These are phyloP conservation scores for Cuniculus paca DNA, from an alignment of 2,797 vertebrate species.

Conservation along the genomic window DNA sequence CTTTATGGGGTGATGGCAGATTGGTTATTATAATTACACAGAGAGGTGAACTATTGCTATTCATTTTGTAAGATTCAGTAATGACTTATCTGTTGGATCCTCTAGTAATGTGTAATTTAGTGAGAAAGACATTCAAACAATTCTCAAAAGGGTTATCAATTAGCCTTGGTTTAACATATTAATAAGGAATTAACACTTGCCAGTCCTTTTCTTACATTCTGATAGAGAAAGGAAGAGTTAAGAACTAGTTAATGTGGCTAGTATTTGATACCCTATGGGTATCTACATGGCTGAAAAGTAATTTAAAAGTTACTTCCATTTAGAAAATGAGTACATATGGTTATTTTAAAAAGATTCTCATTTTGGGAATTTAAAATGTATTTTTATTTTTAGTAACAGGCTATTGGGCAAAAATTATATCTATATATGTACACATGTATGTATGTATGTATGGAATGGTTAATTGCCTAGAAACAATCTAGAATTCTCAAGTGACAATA, in stretches of 20 bases:
- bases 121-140: not conserved
- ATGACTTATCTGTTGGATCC: not conserved
- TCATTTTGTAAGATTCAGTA: not conserved
- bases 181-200: slow-evolving; percentile 46
- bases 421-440: not conserved
- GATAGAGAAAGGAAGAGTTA: slow-evolving; percentile 30
- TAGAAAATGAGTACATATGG: slow-evolving; percentile 46
- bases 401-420: slow-evolving; percentile 33
- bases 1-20: not conserved
- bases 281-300: slow-evolving; percentile 37
- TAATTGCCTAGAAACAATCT: slow-evolving; percentile 32
- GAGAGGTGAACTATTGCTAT: not conserved
- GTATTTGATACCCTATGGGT: not conserved
- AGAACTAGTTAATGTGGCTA: slow-evolving; percentile 35
- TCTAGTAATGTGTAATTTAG: slow-evolving; percentile 22
- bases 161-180: slow-evolving; percentile 17
- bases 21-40: not conserved
- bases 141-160: not conserved
- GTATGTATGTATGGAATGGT: slow-evolving; percentile 24
- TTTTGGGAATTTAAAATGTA: slow-evolving; percentile 7
- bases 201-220: slow-evolving; percentile 57
- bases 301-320: not conserved
- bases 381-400: slow-evolving; percentile 42
- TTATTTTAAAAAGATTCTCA: slow-evolving; percentile 47
- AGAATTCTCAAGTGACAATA: slow-evolving; percentile 26